phyloP scores from a whole-genome alignment of 53 echinoderm and acorn worm species.

The Patiria pectinifera region DNA sequence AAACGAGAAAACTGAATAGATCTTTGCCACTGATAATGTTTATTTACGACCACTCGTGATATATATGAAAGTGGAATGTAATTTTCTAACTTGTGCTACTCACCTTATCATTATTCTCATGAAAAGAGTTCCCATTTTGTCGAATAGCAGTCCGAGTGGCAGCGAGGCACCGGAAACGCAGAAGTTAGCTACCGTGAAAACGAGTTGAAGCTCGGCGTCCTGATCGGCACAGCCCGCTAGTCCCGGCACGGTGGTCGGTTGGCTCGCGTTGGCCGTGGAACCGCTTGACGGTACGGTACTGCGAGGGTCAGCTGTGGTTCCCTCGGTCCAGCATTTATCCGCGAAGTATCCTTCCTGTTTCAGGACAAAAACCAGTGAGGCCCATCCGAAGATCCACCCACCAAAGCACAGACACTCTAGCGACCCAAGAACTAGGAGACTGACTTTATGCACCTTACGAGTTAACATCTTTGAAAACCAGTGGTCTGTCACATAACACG shows the following conservation, averaged over 20 bases:
- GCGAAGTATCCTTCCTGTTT: slow-evolving; percentile 78
- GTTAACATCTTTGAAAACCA: background rate
- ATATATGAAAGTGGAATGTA: no score
- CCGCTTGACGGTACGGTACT: background rate
- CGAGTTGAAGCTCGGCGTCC: slow-evolving; percentile 67
- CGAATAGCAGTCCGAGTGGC: slow-evolving; percentile 67
- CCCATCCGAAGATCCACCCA: slow-evolving; percentile 91
- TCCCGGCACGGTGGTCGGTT: background rate
- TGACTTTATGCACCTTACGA: background rate
- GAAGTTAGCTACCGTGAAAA: slow-evolving; percentile 66
- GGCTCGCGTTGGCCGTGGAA: background rate
- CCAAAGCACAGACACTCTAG: slow-evolving; percentile 81
- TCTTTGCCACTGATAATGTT: no score
- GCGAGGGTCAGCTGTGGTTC: background rate
- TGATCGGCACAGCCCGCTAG: slow-evolving; percentile 51
- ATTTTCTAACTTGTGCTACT: background rate
- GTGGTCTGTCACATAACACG: no score
- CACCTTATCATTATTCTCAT: slow-evolving; percentile 64
- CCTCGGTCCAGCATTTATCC: slow-evolving; percentile 54
- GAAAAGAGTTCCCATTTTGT: slow-evolving; percentile 64
- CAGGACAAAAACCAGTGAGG: slow-evolving; percentile 79
- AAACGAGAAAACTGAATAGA: no score
- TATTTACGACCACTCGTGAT: no score
- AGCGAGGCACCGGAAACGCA: slow-evolving; percentile 50
- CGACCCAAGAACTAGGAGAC: slow-evolving; percentile 70